Conservation (phyloP, 2,888 invertebrate genomes). For the Villa cingulata region DNA sequence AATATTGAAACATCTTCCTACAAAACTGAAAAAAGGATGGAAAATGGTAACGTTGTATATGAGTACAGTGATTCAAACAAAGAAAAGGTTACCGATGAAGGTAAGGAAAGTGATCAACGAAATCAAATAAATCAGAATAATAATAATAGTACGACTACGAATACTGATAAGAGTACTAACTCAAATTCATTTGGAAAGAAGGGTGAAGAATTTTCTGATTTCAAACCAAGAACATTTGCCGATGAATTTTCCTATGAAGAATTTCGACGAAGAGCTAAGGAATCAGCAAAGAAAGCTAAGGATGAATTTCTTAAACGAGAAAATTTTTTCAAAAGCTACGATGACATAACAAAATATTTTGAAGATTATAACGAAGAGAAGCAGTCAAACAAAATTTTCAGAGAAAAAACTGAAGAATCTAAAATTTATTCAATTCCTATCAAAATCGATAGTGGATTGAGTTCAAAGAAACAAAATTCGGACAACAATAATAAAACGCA, state of each 20-base stretch:
- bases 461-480: neutral
- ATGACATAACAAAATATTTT: constrained; percentile 26
- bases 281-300: constrained; percentile 17
- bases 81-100: constrained; percentile 9
- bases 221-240: neutral
- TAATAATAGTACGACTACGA: constrained; percentile 18
- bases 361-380: neutral
- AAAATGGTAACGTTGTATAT: constrained; percentile 32
- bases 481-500: neutral
- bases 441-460: neutral
- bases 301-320: constrained; percentile 26
- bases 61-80: constrained; percentile 25
- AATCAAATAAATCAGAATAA: neutral
- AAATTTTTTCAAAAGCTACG: constrained; percentile 35
- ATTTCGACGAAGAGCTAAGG: constrained; percentile 34
- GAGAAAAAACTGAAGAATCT: neutral
- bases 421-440: neutral
- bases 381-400: neutral
- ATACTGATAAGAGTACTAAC: constrained; percentile 34
- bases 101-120: neutral
- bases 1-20: constrained; percentile 30
- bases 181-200: constrained; percentile 13
- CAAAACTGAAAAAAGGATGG: constrained; percentile 28
- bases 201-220: constrained; percentile 5
- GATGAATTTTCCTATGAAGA: constrained; percentile 21